A percentile compares a stretch with the other conserved stretches of the same genome.
These are phyloP conservation scores for rabbit (Oryctolagus cuniculus) DNA, from an alignment of 2,113 vertebrate species.

Conservation along the genomic window mOryCun1.1 NC_091453.1:26982501-26983000, in stretches of 20 bases:
- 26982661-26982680: too few relatives aligned
- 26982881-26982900: background rate
- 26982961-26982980: background rate
- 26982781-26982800: too few relatives aligned
- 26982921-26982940: constrained; percentile 1
- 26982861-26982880: background rate
- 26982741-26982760: too few relatives aligned
- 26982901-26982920: background rate
- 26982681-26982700: too few relatives aligned
- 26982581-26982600: background rate
- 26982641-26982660: too few relatives aligned
- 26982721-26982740: too few relatives aligned
- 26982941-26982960: background rate
- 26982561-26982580: background rate
- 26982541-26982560: background rate
- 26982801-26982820: background rate
- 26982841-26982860: background rate
- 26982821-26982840: background rate
- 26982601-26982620: background rate
- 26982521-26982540: background rate
- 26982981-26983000: background rate
- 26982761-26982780: too few relatives aligned
- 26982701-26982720: too few relatives aligned
- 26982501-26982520: background rate
- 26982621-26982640: background rate